These are phyloP conservation scores for Macrotus californicus DNA, from an alignment of 2,113 vertebrate genomes.

Conservation along the genomic window DNA sequence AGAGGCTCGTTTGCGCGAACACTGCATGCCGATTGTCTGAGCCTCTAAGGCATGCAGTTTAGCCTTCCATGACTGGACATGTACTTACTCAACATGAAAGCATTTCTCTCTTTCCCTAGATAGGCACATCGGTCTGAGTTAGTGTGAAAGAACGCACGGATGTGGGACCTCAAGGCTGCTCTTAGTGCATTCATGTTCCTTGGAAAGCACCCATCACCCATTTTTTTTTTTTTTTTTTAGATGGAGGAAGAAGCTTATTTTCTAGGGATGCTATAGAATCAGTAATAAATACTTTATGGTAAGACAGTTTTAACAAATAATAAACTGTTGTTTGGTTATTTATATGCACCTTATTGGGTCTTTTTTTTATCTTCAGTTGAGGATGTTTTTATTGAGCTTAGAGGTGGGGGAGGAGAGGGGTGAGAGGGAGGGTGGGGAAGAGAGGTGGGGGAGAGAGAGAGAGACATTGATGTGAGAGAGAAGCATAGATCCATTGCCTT, in stretches of 20 bases:
- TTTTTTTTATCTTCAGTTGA: background rate
- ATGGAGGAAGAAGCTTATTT: background rate
- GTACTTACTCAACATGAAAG: constrained; percentile 50
- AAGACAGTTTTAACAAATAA: background rate
- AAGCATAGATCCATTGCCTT: no score
- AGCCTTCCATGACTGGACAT: constrained; percentile 46
- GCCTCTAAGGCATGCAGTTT: constrained; percentile 9
- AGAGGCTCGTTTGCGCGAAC: background rate
- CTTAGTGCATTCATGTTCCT: background rate
- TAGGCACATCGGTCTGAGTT: constrained; percentile 18
- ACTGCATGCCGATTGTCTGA: background rate
- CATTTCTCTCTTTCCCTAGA: constrained; percentile 26
- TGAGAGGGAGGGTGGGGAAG: no score
- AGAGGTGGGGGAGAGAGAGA: no score
- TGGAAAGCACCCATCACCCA: background rate
- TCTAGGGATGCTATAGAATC: background rate
- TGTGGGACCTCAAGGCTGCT: background rate
- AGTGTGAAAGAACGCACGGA: constrained; percentile 40
- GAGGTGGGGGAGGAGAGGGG: no score
- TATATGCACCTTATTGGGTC: background rate
- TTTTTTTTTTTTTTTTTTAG: background rate
- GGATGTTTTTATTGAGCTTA: no score
- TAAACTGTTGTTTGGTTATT: background rate
- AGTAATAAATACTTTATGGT: background rate
- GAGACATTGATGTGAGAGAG: no score